Percentiles rank a stretch among this genome's conserved stretches.
Evolutionary conservation across 1,140 invertebrate species (phyloP).

Genomic region (Trissolcus basalis): DNA sequence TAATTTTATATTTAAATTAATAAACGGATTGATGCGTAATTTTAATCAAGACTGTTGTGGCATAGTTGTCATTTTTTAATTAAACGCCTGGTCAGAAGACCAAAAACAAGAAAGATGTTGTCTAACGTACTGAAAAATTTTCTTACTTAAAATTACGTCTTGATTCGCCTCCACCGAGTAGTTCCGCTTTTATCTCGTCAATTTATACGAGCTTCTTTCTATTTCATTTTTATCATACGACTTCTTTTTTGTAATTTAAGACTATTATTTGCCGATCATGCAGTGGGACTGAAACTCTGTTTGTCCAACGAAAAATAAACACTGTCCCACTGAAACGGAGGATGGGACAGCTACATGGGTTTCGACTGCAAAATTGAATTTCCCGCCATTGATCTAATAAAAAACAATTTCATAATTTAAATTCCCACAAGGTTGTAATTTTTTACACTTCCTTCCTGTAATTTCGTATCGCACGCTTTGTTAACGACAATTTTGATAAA

Average conservation of each 20-base stretch:
- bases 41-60: constrained; percentile 30
- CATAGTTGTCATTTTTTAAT: constrained; percentile 7
- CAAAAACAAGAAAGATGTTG: no score
- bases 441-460: neutral
- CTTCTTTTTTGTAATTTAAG: no score
- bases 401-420: constrained; percentile 39
- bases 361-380: constrained; percentile 36
- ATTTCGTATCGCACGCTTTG: no score
- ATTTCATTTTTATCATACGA: no score
- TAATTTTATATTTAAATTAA: constrained; percentile 1
- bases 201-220: no score
- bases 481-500: no score
- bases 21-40: constrained; percentile 13
- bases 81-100: neutral
- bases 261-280: no score
- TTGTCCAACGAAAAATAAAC: neutral
- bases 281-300: neutral
- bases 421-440: neutral
- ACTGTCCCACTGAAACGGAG: constrained; percentile 6
- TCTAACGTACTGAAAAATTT: no score
- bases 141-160: constrained; percentile 19
- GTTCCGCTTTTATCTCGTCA: no score
- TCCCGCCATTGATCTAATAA: constrained; percentile 36
- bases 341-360: constrained; percentile 27
- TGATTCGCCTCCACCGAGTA: neutral